A percentile compares a stretch with the other conserved stretches of the same genome.
These are phyloP conservation scores for Phrynocephalus guinanensis DNA, from an alignment of 2,797 vertebrate species.

Conservation along the genomic window DNA sequence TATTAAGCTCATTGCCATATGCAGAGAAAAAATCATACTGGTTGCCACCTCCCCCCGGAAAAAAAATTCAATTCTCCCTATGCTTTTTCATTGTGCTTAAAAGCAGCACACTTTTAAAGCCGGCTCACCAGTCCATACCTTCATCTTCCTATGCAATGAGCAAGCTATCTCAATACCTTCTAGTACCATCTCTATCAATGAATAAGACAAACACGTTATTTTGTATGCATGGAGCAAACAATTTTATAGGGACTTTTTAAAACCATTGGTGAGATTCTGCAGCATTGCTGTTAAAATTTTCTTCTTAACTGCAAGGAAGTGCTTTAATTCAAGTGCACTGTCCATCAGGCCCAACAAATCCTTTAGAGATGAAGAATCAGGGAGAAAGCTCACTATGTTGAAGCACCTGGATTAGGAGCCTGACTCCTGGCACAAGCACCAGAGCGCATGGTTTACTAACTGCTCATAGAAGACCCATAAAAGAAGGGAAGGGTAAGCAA, in stretches of 20 bases:
- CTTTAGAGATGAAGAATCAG: constrained; percentile 13
- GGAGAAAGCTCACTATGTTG: constrained; percentile 21
- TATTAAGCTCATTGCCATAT: background rate
- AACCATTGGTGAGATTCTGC: background rate
- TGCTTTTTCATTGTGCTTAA: background rate
- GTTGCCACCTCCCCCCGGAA: too few species aligned
- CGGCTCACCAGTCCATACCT: background rate
- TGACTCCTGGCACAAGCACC: background rate
- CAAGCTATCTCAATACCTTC: background rate
- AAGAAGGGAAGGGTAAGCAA: too few species aligned
- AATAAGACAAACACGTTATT: constrained; percentile 23
- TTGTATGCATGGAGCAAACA: constrained; percentile 23
- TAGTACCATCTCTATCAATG: constrained; percentile 21
- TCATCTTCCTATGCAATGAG: background rate
- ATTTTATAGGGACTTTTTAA: background rate
- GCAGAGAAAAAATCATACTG: background rate
- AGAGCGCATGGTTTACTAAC: too few species aligned
- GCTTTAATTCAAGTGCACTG: constrained; percentile 44
- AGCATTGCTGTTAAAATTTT: constrained; percentile 9
- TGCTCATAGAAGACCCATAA: too few species aligned
- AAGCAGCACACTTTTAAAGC: background rate
- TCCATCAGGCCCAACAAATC: background rate
- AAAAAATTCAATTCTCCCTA: background rate
- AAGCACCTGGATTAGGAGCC: too few species aligned
- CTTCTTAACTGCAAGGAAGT: constrained; percentile 23